Base-by-base conservation (phyloP, 2,113 vertebrate genomes). In the Catharus bicknelli region DNA sequence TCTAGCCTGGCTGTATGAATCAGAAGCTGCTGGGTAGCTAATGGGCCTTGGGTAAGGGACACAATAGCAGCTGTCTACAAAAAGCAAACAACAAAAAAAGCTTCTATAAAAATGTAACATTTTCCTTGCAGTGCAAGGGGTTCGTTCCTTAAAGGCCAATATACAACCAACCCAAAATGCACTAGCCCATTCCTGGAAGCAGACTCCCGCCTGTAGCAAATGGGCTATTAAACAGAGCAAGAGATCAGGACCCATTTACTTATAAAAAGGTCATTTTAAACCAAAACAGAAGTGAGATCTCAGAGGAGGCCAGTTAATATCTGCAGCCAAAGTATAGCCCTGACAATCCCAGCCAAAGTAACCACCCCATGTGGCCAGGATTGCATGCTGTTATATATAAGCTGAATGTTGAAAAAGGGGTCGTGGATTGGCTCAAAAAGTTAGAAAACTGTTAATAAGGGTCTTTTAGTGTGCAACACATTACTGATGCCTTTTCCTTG, bases 21-120 rank as follows among this genome's bases (percentile, higher is more conserved):
- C 67, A 63, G 59, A 91, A 90, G 75, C 91, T 93, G 79, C 63
- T 95, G 87, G 63, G 59, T 83, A 92, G 86, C 47, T 95, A 94
- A 95, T 91, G 94, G 87, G 72, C 82, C 93, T 94, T 95, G 75
- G 72, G 87, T 93, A 88, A 92, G 59, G 38, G 89, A 90, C 72
- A 80, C 9, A 5, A 90, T 51, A 95, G 63, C 91, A 95, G 78
- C 63, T 94, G 78, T 77, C 88, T 83, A 51, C 50, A 59, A 40
- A 79, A 83, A 94, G 43, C 32, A 91, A 92, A 89, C 14, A 90
- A 70, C 4, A 26, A 42, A 38, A 40, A 63, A 63, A 32, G 2
- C 36, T 23, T 1, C 7, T 36, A 68, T 29, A 29, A 93, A 95
- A 91, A 90, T 74, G n/a, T 67, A 83, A 59, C 34, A 34, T 94